Evolutionary conservation across 2,113 vertebrate genomes (phyloP), one percentile per base, ranked within the genome.

Genomic region (Anoplopoma fimbria): DNA sequence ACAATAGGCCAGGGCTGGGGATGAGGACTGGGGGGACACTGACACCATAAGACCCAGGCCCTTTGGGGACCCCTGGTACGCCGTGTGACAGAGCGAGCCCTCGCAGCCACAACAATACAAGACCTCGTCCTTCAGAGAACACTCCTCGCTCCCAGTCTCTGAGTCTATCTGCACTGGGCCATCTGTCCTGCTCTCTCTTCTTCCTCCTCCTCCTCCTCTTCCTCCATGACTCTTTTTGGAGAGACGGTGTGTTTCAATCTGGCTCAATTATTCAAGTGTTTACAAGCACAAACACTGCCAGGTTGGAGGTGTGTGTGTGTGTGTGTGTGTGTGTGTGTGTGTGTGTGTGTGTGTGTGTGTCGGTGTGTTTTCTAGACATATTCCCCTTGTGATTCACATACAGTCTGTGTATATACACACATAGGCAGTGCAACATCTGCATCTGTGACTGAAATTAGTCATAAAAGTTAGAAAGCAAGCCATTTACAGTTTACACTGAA

Each of bases 151-250:
- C 95, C 95, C 95, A 94, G 95, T 96, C 86, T 87, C 91, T 95
- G 94, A 95, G 96, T 96, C 96, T 98, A 98, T 98, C 97, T 97
- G 96, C 96, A 94, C 97, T 93, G 96, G 95, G 97, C 97, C 98
- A 99, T 98, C 97, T 99, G 98, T 94, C 93, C 94, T 94, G 69
- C 95, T 92, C 95, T 92, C 96, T 96, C 95, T 6, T 96, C 95
- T 94, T 96, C 71, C 27, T 69, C 64, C 51, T 58, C 65, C n/a
- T 73, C 65, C 42, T 62, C 57, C 62, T 80, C 57, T 70, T 85
- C 65, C 42, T 69, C 62, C 29, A 76, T 61, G 77, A 75, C 85
- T 92, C 95, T 94, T 95, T 85, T 95, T 94, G 86, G 94, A 95
- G 94, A 95, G 94, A 94, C 38, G 91, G 91, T 94, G 94, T 95